Conservation (phyloP, 92 coral and sea anemone genomes). For the Porites rus region DNA sequence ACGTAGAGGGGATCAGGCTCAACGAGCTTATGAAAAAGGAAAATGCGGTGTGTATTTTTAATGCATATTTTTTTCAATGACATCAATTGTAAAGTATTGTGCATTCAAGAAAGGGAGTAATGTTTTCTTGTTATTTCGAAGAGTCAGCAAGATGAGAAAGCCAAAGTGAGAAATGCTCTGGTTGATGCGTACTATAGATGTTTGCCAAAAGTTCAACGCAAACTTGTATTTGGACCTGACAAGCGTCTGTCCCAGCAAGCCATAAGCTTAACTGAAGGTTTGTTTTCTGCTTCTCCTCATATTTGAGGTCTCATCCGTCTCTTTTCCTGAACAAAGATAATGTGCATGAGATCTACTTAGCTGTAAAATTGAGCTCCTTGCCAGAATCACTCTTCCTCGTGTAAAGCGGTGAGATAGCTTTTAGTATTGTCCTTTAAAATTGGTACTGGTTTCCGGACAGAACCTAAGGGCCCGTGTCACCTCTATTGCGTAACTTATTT, state of each 20-base stretch:
- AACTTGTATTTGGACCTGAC: slow-evolving; percentile 82
- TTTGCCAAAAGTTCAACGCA: slow-evolving; percentile 88
- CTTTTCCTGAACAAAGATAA: background rate
- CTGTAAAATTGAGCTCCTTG: no score
- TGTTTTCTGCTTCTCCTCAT: background rate
- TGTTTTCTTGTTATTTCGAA: slow-evolving; percentile 6
- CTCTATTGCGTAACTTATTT: no score
- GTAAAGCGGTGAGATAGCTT: no score
- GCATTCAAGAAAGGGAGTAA: background rate
- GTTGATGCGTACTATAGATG: slow-evolving; percentile 87
- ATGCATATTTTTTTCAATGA: background rate
- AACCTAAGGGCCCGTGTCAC: no score
- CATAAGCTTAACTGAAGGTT: slow-evolving; percentile 78
- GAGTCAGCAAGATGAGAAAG: slow-evolving; percentile 87
- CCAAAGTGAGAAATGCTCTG: slow-evolving; percentile 89
- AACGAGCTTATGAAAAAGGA: slow-evolving; percentile 85
- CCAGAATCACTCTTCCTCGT: no score
- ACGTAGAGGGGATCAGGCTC: slow-evolving; percentile 90
- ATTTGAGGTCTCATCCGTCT: no score
- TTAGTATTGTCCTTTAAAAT: no score
- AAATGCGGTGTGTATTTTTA: slow-evolving; percentile 56
- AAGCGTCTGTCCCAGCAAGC: slow-evolving; percentile 42
- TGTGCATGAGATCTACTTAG: no score
- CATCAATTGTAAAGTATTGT: background rate
- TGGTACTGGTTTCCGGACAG: no score